Base-by-base conservation (phyloP, 2,113 vertebrate genomes). In the Podocnemis expansa region DNA sequence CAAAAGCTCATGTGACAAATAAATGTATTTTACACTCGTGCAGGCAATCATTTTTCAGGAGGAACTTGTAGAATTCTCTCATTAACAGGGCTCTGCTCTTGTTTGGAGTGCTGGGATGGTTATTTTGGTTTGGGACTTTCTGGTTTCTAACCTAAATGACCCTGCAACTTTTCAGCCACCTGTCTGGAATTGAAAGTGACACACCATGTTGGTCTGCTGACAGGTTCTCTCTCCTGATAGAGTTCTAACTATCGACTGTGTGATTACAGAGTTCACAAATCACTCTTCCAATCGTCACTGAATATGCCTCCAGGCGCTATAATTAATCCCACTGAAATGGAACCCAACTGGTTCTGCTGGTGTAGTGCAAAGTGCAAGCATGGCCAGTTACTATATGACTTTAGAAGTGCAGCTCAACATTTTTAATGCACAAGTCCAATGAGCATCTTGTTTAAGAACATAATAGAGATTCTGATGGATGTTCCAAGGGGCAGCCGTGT, bases 271-370 rank as follows among this genome's bases (percentile, higher is more conserved):
- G 81, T 88, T 91, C 80, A 81, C 85, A 54, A 89, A 90, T 88
- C 94, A 84, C 78, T 92, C 87, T 70, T 93, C 79, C 29, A 29
- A 47, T 85, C 73, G 27, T 89, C 75, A 45, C 54, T 63, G 95
- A 91, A 82, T 41, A 5, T 14, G 76, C 80, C 79, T 93, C 86
- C 75, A 80, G 54, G 12, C 84, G 84, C 92, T 84, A 0, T 96
- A 97, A 97, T 97, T 97, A 97, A 94, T 97, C 96, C 95, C 95
- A 94, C 49, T 76, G 96, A 96, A 95, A 97, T 90, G n/a, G 94
- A 94, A 83, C 58, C 79, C 58, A 78, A 93, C 1, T 0, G 91
- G 90, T 90, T 93, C 92, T 95, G 91, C 92, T 94, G 80, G 82
- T 87, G 89, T 27, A 63, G 85, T 84, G 88, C 49, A 85, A 91